These are phyloP conservation scores for Acanthurus lineatus DNA, from an alignment of 2,797 vertebrate species.

Conservation along the genomic window DNA sequence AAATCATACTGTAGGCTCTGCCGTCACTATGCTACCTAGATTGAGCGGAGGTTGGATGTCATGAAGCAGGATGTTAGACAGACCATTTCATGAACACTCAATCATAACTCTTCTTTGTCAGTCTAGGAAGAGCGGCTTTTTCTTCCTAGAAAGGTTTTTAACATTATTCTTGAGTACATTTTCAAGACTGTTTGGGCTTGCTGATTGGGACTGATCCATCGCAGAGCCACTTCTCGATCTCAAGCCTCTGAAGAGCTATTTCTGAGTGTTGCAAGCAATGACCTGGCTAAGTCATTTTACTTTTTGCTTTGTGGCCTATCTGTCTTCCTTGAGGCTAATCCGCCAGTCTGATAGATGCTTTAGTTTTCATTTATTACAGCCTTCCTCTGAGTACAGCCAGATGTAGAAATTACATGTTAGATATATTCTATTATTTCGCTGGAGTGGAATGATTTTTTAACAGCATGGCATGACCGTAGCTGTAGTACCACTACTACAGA, in stretches of 20 bases:
- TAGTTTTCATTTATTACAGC: slow-evolving; percentile 71
- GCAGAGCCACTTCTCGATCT: slow-evolving; percentile 52
- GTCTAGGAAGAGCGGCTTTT: slow-evolving; percentile 44
- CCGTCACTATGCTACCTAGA: slow-evolving; percentile 72
- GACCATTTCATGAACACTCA: slow-evolving; percentile 77
- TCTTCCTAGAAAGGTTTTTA: slow-evolving; percentile 20
- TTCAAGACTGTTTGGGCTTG: slow-evolving; percentile 24
- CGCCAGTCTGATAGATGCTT: slow-evolving; percentile 75
- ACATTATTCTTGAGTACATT: slow-evolving; percentile 28
- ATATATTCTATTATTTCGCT: slow-evolving; percentile 64
- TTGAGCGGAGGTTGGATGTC: slow-evolving; percentile 75
- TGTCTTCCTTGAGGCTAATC: slow-evolving; percentile 77
- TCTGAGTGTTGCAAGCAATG: slow-evolving; percentile 80
- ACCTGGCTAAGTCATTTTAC: slow-evolving; percentile 77
- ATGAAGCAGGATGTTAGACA: slow-evolving; percentile 80
- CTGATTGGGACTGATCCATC: slow-evolving; percentile 44
- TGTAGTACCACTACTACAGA: slow-evolving; percentile 68
- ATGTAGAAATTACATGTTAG: slow-evolving; percentile 71
- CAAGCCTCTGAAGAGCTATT: slow-evolving; percentile 71
- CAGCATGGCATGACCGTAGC: slow-evolving; percentile 82
- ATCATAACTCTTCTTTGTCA: slow-evolving; percentile 72
- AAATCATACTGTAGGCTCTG: slow-evolving; percentile 75
- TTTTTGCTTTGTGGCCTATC: slow-evolving; percentile 79
- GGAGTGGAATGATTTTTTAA: slow-evolving; percentile 76
- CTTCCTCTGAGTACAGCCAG: slow-evolving; percentile 62